Evolutionary conservation across 2,113 vertebrate species (phyloP).

Genomic region (Boulengerochromis microlepis): DNA sequence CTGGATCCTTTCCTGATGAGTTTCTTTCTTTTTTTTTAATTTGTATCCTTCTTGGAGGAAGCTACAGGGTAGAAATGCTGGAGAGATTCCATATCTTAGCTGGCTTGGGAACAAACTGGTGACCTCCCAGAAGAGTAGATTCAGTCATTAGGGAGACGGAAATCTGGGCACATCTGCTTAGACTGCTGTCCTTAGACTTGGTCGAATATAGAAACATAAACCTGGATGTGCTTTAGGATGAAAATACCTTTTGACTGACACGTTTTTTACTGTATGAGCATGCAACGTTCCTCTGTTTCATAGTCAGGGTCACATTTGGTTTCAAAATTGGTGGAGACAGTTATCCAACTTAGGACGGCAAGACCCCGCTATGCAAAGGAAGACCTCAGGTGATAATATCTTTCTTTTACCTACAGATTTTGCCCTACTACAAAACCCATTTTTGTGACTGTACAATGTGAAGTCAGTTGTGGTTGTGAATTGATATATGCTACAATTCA

Average conservation of each 20-base stretch:
- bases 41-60: not conserved
- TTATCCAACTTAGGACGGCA: not conserved
- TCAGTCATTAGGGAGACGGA: not conserved
- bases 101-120: not conserved
- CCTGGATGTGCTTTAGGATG: not conserved
- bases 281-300: not conserved
- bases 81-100: not conserved
- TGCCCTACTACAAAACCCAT: not conserved
- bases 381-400: not conserved
- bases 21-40: fast-evolving
- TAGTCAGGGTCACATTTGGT: not conserved
- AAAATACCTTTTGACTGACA: fast-evolving
- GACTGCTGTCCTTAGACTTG: not conserved
- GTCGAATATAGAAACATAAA: not conserved
- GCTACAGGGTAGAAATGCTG: not conserved
- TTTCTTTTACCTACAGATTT: fast-evolving
- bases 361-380: too few relatives aligned
- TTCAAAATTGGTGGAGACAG: not conserved
- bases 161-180: not conserved
- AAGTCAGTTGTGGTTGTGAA: not conserved
- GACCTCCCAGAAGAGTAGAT: not conserved
- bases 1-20: not conserved
- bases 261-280: not conserved
- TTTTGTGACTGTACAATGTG: not conserved
- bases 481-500: not conserved